Conservation (phyloP, 2,113 vertebrate species). For the Tetrao urogallus region DNA sequence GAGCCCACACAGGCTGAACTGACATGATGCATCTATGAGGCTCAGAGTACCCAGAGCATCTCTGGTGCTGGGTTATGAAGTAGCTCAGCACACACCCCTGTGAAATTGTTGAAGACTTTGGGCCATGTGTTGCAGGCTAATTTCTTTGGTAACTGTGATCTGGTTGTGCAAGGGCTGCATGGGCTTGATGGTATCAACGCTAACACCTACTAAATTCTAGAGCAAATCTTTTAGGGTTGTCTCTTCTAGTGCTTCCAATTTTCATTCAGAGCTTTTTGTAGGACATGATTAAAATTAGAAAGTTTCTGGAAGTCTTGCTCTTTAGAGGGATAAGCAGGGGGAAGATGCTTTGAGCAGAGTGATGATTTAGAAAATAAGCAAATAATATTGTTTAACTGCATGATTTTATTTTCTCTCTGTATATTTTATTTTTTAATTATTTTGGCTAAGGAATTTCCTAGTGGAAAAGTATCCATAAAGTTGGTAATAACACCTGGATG, state of each 20-base stretch:
- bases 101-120: not conserved
- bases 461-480: not conserved
- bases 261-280: not conserved
- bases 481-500: not conserved
- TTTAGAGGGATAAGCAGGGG: not conserved
- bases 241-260: not conserved
- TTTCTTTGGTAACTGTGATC: not conserved
- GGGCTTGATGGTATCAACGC: not conserved
- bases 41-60: not conserved
- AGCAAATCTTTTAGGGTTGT: not conserved
- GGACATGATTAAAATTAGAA: not conserved
- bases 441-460: not conserved
- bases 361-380: not conserved
- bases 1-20: rapidly evolving
- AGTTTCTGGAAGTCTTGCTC: slow-evolving; percentile 8
- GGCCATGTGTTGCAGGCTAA: rapidly evolving
- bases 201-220: not conserved
- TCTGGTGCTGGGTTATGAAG: not conserved
- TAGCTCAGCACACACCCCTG: not conserved
- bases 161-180: not conserved
- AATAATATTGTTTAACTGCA: not conserved
- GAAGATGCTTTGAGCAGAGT: not conserved
- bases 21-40: not conserved
- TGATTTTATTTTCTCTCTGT: not conserved
- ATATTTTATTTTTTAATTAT: not conserved